Base-by-base conservation (phyloP, 1,140 invertebrate species). In the Brachystomella parvula region DNA sequence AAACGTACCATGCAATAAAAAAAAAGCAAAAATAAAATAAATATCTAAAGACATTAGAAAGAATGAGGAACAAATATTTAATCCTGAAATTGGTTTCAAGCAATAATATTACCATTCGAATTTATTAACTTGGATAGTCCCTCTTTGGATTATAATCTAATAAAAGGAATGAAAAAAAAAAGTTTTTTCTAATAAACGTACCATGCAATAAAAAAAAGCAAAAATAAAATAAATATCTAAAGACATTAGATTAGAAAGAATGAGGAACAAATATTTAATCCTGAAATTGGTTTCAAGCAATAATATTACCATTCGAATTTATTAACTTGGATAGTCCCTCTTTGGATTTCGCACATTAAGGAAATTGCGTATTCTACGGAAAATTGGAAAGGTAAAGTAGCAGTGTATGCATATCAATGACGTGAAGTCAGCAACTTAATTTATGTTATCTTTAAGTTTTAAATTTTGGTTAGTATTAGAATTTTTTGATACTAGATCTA, bases 401-500 rank as follows among this genome's bases (percentile, higher is more conserved):
- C 21, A 15, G 15, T 47, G 15, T 15, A 47, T 21, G 44, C 15
- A 47, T 47, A 47, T 15, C 44, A 15, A 21, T 47, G 21, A 47
- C 44, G 15, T 47, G 21, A 47, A 15, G 15, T 47, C 44, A 21
- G 44, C 15, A 47, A 15, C 44, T 15, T 21, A 47, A 15, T 47
- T 47, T 47, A 47, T 15, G 21, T 21, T 21, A 47, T 21, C 44
- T 15, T 47, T 47, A 15, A 47, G 44, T 47, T 15, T 15, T 21
- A 21, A 47, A 47, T 15, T 15, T 15, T 21, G 44, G 21, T 47
- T 21, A 47, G 21, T 21, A 21, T 15, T 47, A n/a, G 44, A 15
- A 47, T 47, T 15, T 15, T 47, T 15, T 15, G 44, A 15, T 21
- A 21, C 21, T 21, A 21, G 61, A 2, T 71, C 84, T 88, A 90